Percentiles rank a stretch among this genome's conserved stretches.
phyloP scores from a whole-genome alignment of 2,888 invertebrate genomes.

The Matsumyia berberina region DNA sequence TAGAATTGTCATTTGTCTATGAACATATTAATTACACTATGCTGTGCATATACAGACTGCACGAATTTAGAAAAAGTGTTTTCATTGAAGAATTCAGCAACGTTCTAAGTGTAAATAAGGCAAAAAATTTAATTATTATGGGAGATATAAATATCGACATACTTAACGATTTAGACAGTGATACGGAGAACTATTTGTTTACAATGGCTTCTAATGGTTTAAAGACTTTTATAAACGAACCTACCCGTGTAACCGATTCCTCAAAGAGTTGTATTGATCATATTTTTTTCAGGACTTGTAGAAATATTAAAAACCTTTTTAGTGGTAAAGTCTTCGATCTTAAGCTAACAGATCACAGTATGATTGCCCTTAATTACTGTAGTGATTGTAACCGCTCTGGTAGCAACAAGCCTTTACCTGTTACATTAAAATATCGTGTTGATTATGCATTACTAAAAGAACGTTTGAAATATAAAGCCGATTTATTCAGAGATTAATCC shows the following conservation, averaged over 20 bases:
- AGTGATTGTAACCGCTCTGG: neutral
- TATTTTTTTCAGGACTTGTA: slow-evolving; percentile 13
- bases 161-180: slow-evolving; percentile 18
- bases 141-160: too few species aligned
- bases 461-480: neutral
- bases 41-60: slow-evolving; percentile 31
- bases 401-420: neutral
- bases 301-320: slow-evolving; percentile 2
- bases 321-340: slow-evolving; percentile 17
- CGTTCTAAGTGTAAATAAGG: slow-evolving; percentile 2
- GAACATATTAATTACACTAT: slow-evolving; percentile 14
- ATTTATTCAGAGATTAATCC: neutral
- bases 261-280: slow-evolving; percentile 30
- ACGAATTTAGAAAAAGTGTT: neutral
- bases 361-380: slow-evolving; percentile 7
- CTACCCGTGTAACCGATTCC: slow-evolving; percentile 9
- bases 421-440: neutral
- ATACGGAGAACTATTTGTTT: slow-evolving; percentile 22
- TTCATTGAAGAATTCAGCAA: slow-evolving; percentile 13
- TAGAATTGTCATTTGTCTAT: slow-evolving; percentile 24
- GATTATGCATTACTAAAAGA: neutral
- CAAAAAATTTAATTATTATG: slow-evolving; percentile 3
- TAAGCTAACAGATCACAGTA: slow-evolving; percentile 12
- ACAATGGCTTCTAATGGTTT: slow-evolving; percentile 27
- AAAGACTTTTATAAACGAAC: slow-evolving; percentile 13